Evolutionary conservation across 2,113 vertebrate genomes (phyloP).

Genomic region (Notiomystis cincta): DNA sequence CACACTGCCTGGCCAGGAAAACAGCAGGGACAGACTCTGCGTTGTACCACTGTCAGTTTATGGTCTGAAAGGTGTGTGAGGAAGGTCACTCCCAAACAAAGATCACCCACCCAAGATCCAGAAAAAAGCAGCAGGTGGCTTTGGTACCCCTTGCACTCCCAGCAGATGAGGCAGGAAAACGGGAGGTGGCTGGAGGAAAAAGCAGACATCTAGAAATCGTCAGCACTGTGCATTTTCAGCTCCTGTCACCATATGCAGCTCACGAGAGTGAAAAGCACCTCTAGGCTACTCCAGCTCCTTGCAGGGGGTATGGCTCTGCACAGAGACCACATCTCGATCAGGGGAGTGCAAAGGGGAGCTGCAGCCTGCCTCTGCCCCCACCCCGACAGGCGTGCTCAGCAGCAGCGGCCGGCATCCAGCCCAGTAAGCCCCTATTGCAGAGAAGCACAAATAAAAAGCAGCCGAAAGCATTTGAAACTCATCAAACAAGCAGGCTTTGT

Average conservation of each 20-base stretch:
- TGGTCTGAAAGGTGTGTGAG: neutral
- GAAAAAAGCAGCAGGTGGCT: neutral
- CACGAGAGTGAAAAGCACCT: neutral
- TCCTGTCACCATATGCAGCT: neutral
- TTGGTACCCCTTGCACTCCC: neutral
- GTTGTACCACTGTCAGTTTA: neutral
- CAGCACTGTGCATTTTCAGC: neutral
- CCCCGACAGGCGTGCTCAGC: neutral
- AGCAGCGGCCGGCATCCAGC: neutral
- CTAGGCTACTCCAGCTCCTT: slow-evolving; percentile 38
- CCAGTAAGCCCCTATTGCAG: neutral
- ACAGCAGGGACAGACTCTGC: slow-evolving; percentile 1
- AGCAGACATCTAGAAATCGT: neutral
- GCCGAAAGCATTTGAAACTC: slow-evolving; percentile 27
- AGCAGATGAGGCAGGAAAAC: neutral
- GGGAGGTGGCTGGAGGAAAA: neutral
- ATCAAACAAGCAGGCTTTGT: slow-evolving; percentile 4
- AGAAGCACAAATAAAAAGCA: slow-evolving; percentile 33
- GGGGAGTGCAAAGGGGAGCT: neutral
- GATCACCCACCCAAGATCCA: neutral
- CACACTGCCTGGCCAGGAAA: neutral
- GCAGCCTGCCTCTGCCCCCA: neutral
- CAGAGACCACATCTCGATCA: neutral
- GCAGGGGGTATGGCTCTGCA: neutral
- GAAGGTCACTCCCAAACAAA: neutral